Base-by-base conservation (phyloP, 1,140 invertebrate species). In the Drosophila ambigua region DNA sequence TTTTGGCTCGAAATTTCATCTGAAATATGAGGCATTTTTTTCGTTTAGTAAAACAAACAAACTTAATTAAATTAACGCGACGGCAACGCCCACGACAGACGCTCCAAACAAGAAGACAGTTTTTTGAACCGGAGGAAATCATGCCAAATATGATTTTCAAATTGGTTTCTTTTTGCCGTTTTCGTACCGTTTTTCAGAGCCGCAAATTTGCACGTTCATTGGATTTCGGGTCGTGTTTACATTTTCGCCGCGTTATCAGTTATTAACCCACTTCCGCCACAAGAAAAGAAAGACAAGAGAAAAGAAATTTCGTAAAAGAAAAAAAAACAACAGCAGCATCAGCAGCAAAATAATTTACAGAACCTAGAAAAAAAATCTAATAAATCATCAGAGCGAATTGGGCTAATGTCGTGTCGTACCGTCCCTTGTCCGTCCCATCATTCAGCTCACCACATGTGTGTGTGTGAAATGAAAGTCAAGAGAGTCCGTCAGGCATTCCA, bases 371-470 rank as follows among this genome's bases (percentile, higher is more conserved):
- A 72, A 87, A 82, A 59, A 68, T 78, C 71, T 77, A 77, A 88
- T 87, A 87, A 87, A 88, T 88, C 82, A 87, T 82, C 59, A 78
- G 63, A 54, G 61, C 66, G 65, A 87, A 87, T 87, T 83, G 83
- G 82, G 82, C 82, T 87, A 87, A 87, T 87, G 82, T 87, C 43
- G 64, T 62, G 11, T 11, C 35, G 11, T 11, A 39, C 0, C 35
- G 35, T 39, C 11, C 11, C 4, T 13, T 11, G 11, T 5, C 11
- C 35, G 11, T 5, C 4, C 11, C 20, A 20, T 39, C 11, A 39
- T 39, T 39, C 74, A 71, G 66, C 72, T 76, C 66, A 74, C 63
- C 23, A 0, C 35, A 11, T 23, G 31, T 13, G 31, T 53, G 31
- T 53, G 65, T 81, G 82, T 87, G 81, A 85, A 85, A 35, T 35